Evolutionary conservation across 2,113 vertebrate genomes (phyloP), one percentile per base, ranked within the genome.

Genomic region (Pelvicachromis taeniatus): DNA sequence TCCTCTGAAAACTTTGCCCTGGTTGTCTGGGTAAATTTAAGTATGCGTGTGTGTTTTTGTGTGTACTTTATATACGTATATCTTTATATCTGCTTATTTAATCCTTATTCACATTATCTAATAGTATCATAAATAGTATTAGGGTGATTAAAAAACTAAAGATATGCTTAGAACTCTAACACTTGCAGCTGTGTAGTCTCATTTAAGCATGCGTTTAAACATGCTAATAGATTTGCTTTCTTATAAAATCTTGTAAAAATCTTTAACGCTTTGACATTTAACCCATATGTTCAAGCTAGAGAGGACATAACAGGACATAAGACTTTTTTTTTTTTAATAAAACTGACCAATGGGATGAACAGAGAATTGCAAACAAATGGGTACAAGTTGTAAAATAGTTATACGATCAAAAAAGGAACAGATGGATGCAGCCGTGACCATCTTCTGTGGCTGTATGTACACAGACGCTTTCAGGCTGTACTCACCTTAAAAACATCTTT

Each of bases 401-500:
- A 17, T 35, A 26, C 7, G n/a, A 84, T 82, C 6, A 59, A 48
- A 31, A 75, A 19, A 17, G 45, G 58, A 87, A 63, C 54, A 84
- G 48, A 83, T 78, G 79, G 82, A 83, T 40, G 12, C 48, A 81
- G 85, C 88, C 31, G 53, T 26, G 65, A 80, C 68, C 5, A 53
- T 83, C 81, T 87, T 89, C 82, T 85, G 85, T 82, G 85, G 90
- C 61, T 93, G 91, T 83, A 90, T 75, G 33, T 35, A 83, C 26
- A 42, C 87, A 83, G 87, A 85, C 83, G 78, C 78, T 75, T 12
- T 19, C 19, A 77, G 65, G 53, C 86, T 42, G 35, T 29, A 26
- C 77, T 89, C 85, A 91, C 91, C 94, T 94, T 90, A 87, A 93
- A 94, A 94, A 95, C 90, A 88, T 80, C 81, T 84, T 81, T 45